Conservation (phyloP, 2,113 vertebrate genomes). For the Rhinoderma darwinii region DNA sequence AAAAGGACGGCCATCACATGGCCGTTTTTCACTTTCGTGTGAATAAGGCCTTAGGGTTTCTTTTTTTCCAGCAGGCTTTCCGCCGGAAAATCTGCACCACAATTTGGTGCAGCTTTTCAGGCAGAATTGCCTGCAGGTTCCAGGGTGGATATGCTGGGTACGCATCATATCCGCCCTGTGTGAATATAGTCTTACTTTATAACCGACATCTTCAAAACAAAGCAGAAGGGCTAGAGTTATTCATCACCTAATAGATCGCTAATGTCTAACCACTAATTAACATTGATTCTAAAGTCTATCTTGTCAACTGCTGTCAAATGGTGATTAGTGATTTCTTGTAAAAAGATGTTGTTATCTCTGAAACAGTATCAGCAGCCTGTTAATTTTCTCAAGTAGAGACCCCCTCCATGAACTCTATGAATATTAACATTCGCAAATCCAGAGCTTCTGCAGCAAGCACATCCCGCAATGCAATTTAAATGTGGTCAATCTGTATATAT, state of each 20-base stretch:
- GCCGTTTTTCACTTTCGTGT: no score
- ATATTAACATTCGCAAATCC: not conserved
- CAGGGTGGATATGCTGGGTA: no score
- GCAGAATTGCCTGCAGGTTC: no score
- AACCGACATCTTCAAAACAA: not conserved
- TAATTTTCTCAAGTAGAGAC: not conserved
- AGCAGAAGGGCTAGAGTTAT: not conserved
- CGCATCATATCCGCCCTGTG: no score
- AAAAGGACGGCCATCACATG: no score
- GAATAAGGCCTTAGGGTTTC: no score
- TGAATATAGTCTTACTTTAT: no score
- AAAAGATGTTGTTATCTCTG: not conserved
- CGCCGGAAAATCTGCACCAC: no score
- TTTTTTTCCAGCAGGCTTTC: no score
- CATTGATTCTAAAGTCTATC: slow-evolving; percentile 9
- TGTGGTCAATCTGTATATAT: no score
- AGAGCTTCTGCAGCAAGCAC: not conserved
- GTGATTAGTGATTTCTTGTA: not conserved
- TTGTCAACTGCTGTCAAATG: not conserved
- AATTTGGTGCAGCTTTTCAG: no score
- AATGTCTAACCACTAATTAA: not conserved
- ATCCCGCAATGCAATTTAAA: not conserved
- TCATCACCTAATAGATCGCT: not conserved
- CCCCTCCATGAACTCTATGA: not conserved
- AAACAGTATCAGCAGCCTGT: slow-evolving; percentile 1